Evolutionary conservation across 2,888 invertebrate species (phyloP).

Genomic region (Xanthorhoe designata): DNA sequence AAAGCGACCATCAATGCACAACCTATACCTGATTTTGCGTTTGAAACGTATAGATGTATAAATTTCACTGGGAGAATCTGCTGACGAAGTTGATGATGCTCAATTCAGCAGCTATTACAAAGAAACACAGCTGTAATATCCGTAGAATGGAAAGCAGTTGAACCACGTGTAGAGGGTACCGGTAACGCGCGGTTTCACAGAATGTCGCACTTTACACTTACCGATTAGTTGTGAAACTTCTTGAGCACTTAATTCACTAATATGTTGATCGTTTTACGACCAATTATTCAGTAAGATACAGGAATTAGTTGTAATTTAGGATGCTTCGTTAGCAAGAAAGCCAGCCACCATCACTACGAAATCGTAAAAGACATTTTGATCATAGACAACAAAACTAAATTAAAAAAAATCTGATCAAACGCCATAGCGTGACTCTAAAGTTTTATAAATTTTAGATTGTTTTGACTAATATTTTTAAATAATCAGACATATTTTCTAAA

Average conservation of each 20-base stretch:
- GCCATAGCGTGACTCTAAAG: constrained; percentile 54
- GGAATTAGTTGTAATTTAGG: constrained; percentile 77
- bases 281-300: constrained; percentile 69
- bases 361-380: constrained; percentile 83
- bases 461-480: not conserved
- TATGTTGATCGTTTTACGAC: constrained; percentile 69
- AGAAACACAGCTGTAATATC: constrained; percentile 65
- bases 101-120: constrained; percentile 53
- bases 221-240: constrained; percentile 80
- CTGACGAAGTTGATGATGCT: constrained; percentile 48
- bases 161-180: constrained; percentile 82
- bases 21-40: constrained; percentile 73
- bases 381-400: constrained; percentile 74
- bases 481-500: not conserved
- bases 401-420: constrained; percentile 66
- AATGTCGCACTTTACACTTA: constrained; percentile 77
- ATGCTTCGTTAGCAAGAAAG: constrained; percentile 83
- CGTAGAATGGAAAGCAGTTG: constrained; percentile 67
- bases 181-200: constrained; percentile 76
- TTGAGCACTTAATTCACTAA: constrained; percentile 82
- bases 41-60: constrained; percentile 56
- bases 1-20: constrained; percentile 80
- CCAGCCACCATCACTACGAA: constrained; percentile 86
- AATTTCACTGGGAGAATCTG: constrained; percentile 54
- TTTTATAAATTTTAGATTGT: not conserved